A percentile compares a stretch with the other conserved stretches of the same genome.
Conservation (phyloP, 2,113 vertebrate species). For the Onychorhynchus coronatus region DNA sequence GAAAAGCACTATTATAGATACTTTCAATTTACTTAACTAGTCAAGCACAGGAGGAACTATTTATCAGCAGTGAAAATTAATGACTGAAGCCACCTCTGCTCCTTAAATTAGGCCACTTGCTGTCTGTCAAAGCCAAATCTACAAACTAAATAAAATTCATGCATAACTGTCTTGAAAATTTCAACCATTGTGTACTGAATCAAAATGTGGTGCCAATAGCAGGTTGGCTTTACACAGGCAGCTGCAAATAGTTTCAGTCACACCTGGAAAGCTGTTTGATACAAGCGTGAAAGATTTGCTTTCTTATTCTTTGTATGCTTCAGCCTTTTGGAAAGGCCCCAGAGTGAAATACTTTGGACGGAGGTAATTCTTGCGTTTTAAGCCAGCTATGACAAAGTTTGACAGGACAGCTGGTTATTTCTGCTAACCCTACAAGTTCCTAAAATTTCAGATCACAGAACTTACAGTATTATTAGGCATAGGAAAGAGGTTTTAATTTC, state of each 20-base stretch:
- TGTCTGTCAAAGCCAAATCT: not conserved
- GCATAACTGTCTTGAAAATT: not conserved
- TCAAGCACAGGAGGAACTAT: not conserved
- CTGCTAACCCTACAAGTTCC: not conserved
- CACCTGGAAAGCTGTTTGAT: not conserved
- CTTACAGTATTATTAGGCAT: not conserved
- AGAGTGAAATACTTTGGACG: not conserved
- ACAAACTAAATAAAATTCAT: not conserved
- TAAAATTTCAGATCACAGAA: not conserved
- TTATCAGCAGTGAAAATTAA: not conserved
- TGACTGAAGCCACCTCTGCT: not conserved
- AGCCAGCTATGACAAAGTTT: not conserved
- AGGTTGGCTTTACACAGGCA: not conserved
- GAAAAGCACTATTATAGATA: too few species aligned
- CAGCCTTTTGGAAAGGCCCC: not conserved
- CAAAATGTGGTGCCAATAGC: not conserved
- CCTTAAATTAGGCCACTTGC: not conserved
- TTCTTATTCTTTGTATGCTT: not conserved
- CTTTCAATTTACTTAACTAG: not conserved
- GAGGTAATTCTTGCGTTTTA: not conserved
- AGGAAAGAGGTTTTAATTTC: not conserved
- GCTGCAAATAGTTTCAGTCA: not conserved
- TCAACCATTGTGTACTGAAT: not conserved
- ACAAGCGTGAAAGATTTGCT: not conserved
- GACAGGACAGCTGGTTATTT: not conserved